Conservation (phyloP, 2,888 invertebrate species). For the Poecilus cupreus region DNA sequence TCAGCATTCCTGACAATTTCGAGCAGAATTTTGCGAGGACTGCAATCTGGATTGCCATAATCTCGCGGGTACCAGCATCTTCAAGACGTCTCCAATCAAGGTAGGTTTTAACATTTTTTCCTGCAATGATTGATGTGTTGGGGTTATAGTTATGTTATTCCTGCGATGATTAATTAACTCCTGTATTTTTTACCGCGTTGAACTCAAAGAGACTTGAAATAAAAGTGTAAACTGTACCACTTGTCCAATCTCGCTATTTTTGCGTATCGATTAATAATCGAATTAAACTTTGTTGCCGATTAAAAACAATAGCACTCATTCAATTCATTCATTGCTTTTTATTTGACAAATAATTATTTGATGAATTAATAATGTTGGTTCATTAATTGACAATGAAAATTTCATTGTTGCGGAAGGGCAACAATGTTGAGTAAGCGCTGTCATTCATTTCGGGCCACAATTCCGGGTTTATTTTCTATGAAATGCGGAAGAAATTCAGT, state of each 20-base stretch:
- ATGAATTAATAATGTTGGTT: not conserved
- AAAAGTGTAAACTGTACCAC: conserved; percentile 15
- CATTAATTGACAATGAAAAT: not conserved
- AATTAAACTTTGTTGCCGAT: not conserved
- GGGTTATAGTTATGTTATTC: conserved; percentile 27
- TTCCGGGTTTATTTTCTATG: conserved; percentile 1
- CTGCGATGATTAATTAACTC: conserved; percentile 8
- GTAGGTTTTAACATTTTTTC: conserved; percentile 21
- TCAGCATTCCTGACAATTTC: not conserved
- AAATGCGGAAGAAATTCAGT: conserved; percentile 27
- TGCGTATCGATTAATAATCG: not conserved
- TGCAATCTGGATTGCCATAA: conserved; percentile 3
- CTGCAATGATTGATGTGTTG: conserved; percentile 32
- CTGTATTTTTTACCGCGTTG: not conserved
- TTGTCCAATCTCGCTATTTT: not conserved
- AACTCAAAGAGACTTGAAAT: not conserved
- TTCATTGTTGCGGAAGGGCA: not conserved
- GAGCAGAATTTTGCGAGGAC: conserved; percentile 14
- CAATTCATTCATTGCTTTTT: not conserved
- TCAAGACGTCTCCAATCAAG: not conserved
- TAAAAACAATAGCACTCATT: not conserved
- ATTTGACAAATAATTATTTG: too few relatives aligned
- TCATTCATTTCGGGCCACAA: not conserved
- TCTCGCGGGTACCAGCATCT: not conserved
- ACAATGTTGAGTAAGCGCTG: conserved; percentile 1